These are phyloP conservation scores for Meloidogyne exigua DNA, from an alignment of 1,140 invertebrate genomes.

Conservation along the genomic window DNA sequence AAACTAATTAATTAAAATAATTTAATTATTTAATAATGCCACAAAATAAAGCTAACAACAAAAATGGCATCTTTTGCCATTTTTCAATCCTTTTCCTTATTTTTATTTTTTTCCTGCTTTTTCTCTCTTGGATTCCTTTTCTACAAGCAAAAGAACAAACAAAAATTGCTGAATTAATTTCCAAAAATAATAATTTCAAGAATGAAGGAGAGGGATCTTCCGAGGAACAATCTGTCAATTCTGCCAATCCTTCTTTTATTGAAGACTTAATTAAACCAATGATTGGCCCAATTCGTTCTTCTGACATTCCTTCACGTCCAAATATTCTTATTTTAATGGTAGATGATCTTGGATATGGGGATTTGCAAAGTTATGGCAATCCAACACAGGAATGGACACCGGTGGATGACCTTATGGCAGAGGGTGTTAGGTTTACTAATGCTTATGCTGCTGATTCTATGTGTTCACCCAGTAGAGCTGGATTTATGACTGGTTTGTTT, in stretches of 20 bases:
- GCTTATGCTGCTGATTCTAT: conserved; percentile 62
- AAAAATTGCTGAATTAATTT: background rate
- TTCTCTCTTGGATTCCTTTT: background rate
- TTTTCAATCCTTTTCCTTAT: background rate
- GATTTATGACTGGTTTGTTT: conserved; percentile 57
- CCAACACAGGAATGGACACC: conserved; percentile 60
- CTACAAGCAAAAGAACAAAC: background rate
- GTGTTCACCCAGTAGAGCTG: conserved; percentile 59
- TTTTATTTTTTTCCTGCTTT: background rate
- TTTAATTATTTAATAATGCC: background rate
- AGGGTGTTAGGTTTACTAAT: conserved; percentile 60
- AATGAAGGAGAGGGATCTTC: background rate
- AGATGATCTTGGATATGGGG: conserved; percentile 61
- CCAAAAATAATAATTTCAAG: background rate
- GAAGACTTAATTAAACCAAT: background rate
- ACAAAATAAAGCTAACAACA: background rate
- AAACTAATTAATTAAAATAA: background rate
- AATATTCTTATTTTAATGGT: conserved; percentile 62
- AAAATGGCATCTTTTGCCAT: background rate
- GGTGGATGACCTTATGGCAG: conserved; percentile 50
- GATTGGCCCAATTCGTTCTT: background rate
- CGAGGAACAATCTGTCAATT: background rate
- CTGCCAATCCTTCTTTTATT: background rate
- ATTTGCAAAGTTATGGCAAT: conserved; percentile 58
- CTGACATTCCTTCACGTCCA: conserved; percentile 33